Percentiles rank a stretch among this genome's conserved stretches.
Evolutionary conservation across 2,888 invertebrate species (phyloP).

Genomic region (Euzophera pinguis): DNA sequence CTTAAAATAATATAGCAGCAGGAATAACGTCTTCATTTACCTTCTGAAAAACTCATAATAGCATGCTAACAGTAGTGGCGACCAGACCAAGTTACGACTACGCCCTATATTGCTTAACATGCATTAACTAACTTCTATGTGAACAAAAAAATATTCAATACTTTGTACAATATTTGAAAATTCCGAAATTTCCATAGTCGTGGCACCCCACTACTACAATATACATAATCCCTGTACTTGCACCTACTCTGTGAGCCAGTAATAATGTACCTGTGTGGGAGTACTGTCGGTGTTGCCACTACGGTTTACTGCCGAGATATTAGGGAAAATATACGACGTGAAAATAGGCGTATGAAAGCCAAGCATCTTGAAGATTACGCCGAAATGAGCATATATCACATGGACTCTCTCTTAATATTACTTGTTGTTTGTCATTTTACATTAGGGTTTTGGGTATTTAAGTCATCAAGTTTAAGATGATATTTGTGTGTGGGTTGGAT

Average conservation of each 20-base stretch:
- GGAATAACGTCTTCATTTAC: no score
- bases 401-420: not conserved
- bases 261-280: slow-evolving; percentile 1
- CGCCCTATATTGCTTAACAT: no score
- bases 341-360: slow-evolving; percentile 9
- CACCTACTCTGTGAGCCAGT: not conserved
- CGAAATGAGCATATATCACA: not conserved
- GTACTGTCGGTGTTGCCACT: slow-evolving; percentile 8
- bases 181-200: no score
- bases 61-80: no score
- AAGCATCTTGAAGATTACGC: slow-evolving; percentile 1
- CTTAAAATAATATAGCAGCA: no score
- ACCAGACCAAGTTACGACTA: no score
- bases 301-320: slow-evolving; percentile 8
- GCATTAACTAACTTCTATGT: no score
- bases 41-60: no score
- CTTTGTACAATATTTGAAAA: no score
- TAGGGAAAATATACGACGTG: slow-evolving; percentile 10
- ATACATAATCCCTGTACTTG: not conserved
- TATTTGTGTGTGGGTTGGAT: no score
- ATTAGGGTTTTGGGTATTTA: not conserved
- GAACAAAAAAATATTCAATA: no score
- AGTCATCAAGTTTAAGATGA: not conserved
- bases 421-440: not conserved
- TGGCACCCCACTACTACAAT: no score